Conservation (phyloP, 2,888 invertebrate genomes). For the Pogonocherus hispidulus region DNA sequence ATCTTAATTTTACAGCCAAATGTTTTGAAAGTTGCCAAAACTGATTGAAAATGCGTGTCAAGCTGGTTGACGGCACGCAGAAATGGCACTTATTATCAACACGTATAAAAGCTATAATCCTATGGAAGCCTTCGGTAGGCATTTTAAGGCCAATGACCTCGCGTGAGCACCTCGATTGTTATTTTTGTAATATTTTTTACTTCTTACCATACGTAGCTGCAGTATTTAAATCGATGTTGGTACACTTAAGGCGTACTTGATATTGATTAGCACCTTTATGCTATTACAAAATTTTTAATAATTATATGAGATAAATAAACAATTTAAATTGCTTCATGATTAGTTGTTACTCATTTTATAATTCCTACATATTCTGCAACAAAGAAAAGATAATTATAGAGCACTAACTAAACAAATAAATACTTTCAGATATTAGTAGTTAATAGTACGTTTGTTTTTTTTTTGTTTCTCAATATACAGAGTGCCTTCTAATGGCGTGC, state of each 20-base stretch:
- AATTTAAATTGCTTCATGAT: too few species aligned
- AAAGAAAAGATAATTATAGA: too few species aligned
- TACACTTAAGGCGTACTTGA: conserved; percentile 8
- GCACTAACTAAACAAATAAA: too few species aligned
- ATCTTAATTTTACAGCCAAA: conserved; percentile 38
- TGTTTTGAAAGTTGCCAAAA: conserved; percentile 40
- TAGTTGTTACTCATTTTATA: too few species aligned
- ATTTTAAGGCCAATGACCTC: conserved; percentile 29
- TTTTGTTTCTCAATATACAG: too few species aligned
- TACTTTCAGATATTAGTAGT: too few species aligned
- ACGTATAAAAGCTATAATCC: conserved; percentile 15
- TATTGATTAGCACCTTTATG: conserved; percentile 1
- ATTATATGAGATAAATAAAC: too few species aligned
- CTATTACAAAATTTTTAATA: too few species aligned
- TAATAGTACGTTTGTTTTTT: too few species aligned
- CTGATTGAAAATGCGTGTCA: conserved; percentile 28
- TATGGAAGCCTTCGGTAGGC: not conserved
- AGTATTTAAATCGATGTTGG: not conserved
- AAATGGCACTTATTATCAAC: conserved; percentile 16
- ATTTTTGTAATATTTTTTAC: conserved; percentile 25
- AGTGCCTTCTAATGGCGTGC: too few species aligned
- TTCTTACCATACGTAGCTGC: not conserved
- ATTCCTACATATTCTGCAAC: too few species aligned
- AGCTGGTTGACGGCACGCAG: conserved; percentile 10
- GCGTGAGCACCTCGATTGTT: conserved; percentile 21